These are phyloP conservation scores for Sclerodermus sp. DNA, from an alignment of 2,888 invertebrate genomes.

Conservation along the genomic window DNA sequence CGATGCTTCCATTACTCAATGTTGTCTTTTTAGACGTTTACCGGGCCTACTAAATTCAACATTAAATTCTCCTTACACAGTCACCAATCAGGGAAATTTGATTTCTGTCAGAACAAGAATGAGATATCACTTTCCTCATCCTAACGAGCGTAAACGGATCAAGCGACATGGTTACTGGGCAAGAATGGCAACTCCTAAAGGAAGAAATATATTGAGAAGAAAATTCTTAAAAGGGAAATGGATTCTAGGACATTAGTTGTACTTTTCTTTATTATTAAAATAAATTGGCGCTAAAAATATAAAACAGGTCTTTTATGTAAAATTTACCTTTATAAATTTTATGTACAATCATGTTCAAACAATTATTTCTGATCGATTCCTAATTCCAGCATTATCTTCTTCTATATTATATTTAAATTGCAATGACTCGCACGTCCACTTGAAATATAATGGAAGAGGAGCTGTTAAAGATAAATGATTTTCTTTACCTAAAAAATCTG, in stretches of 20 bases:
- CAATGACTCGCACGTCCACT: constrained; percentile 49
- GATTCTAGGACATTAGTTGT: constrained; percentile 67
- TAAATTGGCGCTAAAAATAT: not conserved
- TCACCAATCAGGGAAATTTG: constrained; percentile 33
- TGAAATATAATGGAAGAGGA: constrained; percentile 42
- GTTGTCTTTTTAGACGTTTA: too few relatives aligned
- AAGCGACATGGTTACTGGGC: constrained; percentile 71
- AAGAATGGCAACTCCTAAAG: constrained; percentile 70
- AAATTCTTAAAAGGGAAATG: constrained; percentile 74
- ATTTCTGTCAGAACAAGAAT: constrained; percentile 58
- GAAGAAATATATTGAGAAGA: constrained; percentile 74
- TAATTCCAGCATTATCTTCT: not conserved
- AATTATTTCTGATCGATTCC: not conserved
- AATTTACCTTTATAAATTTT: not conserved
- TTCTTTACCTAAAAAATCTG: constrained; percentile 21
- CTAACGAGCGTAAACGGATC: constrained; percentile 72
- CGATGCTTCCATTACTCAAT: too few relatives aligned
- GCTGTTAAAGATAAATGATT: constrained; percentile 44
- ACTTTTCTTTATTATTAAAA: not conserved
- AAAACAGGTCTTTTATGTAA: not conserved
- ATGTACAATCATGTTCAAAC: not conserved
- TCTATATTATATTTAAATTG: constrained; percentile 29
- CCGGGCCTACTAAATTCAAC: constrained; percentile 5
- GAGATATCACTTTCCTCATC: constrained; percentile 73
- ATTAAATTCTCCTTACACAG: constrained; percentile 1